A percentile compares a stretch with the other conserved stretches of the same genome.
Conservation (phyloP, 1,140 invertebrate genomes). For the Aphaenogaster rudis region DNA sequence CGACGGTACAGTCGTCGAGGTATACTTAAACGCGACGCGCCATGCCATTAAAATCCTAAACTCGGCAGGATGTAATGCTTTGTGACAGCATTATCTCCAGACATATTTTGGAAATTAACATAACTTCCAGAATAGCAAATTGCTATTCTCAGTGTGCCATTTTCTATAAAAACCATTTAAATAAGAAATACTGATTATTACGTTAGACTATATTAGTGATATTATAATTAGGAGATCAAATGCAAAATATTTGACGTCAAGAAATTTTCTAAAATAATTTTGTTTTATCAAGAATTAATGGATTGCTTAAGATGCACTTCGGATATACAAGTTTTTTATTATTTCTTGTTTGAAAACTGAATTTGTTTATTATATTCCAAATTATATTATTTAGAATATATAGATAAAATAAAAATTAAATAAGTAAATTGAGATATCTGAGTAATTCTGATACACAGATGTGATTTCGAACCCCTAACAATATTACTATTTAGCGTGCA, state of each 20-base stretch:
- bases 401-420: not conserved
- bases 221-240: not conserved
- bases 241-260: not conserved
- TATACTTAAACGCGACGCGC: conserved; percentile 51
- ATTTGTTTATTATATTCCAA: conserved; percentile 11
- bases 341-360: not conserved
- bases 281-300: not conserved
- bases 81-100: not conserved
- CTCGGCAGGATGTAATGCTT: not conserved
- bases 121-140: not conserved
- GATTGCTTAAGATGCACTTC: not conserved
- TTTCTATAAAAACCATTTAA: not conserved
- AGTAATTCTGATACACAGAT: not conserved
- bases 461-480: not conserved
- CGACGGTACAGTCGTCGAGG: conserved; percentile 57
- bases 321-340: not conserved
- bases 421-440: conserved; percentile 5
- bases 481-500: not conserved
- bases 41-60: conserved; percentile 37
- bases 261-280: not conserved
- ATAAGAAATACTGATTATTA: not conserved
- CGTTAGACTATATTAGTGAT: not conserved
- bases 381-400: conserved; percentile 15
- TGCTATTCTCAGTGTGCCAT: not conserved
- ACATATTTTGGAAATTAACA: not conserved